Percentiles rank a stretch among this genome's conserved stretches.
phyloP scores from a whole-genome alignment of 2,113 vertebrate species.

The Climacteris rufus region DNA sequence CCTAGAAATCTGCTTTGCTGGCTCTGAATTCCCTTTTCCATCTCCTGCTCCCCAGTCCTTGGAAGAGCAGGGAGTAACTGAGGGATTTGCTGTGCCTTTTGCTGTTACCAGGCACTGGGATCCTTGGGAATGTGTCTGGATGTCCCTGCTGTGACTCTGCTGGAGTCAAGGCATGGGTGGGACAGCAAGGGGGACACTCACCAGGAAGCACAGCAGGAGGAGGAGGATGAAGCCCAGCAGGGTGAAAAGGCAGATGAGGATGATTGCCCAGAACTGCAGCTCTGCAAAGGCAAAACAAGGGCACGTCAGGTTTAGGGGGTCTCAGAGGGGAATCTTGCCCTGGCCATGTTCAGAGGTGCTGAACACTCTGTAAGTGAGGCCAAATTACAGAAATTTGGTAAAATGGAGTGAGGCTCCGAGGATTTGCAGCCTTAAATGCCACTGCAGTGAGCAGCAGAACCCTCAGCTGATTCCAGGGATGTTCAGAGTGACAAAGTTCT shows the following conservation, averaged over 20 bases:
- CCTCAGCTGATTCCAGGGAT: neutral
- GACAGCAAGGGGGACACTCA: constrained; percentile 45
- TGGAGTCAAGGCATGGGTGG: neutral
- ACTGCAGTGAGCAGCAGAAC: neutral
- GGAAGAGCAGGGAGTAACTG: neutral
- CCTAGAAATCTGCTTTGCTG: neutral
- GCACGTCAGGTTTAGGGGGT: neutral
- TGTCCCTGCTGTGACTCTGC: neutral
- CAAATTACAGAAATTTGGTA: neutral
- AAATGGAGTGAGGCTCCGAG: neutral
- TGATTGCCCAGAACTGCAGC: constrained; percentile 75
- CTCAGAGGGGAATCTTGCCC: neutral
- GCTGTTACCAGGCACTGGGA: neutral
- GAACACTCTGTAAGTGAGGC: neutral
- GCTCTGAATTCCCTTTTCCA: neutral
- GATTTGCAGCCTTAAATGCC: neutral
- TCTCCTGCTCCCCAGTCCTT: neutral
- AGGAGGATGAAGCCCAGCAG: constrained; percentile 64
- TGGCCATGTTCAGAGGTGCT: neutral
- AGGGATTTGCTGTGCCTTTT: neutral
- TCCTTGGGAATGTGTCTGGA: neutral
- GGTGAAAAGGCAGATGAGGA: constrained; percentile 70
- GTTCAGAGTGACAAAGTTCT: neutral
- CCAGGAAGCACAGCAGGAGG: constrained; percentile 67
- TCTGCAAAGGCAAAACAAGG: constrained; percentile 20